Evolutionary conservation across 2,797 vertebrate genomes (phyloP).

Genomic region (Phrynocephalus guinanensis): DNA sequence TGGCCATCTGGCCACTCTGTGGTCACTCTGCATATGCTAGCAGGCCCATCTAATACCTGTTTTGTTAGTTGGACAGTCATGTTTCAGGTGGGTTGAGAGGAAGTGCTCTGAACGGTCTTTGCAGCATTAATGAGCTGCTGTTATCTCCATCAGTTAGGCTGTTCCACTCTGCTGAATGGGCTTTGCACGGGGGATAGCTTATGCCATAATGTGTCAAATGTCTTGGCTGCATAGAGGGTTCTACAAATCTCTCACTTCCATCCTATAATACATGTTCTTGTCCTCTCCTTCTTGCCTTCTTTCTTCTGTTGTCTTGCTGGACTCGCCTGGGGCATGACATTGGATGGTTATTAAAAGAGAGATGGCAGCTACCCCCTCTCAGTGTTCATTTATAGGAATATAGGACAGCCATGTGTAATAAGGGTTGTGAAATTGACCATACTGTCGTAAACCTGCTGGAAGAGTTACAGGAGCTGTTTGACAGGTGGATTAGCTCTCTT

Average conservation of each 20-base stretch:
- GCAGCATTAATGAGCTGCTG: background rate
- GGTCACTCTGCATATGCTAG: background rate
- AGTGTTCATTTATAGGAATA: conserved; percentile 44
- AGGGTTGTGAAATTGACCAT: conserved; percentile 29
- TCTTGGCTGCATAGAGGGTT: background rate
- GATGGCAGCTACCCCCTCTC: conserved; percentile 32
- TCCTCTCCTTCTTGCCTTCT: background rate
- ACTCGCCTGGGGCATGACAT: conserved; percentile 4
- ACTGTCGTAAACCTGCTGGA: conserved; percentile 49
- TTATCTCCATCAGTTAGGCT: background rate
- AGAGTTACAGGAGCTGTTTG: conserved; percentile 53
- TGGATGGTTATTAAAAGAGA: conserved; percentile 9
- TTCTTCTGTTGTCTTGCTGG: background rate
- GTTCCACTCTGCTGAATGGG: background rate
- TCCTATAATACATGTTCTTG: conserved; percentile 30
- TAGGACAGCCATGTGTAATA: conserved; percentile 44
- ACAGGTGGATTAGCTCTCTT: conserved; percentile 63
- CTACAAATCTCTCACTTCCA: conserved; percentile 33
- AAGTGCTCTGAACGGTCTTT: background rate
- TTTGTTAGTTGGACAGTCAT: background rate
- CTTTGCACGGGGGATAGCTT: background rate
- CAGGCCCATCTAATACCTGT: background rate
- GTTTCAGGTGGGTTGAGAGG: background rate
- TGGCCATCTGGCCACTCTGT: too few species aligned
- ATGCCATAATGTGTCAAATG: background rate